Conservation (phyloP, 2,888 invertebrate species). For the Nephrotoma guestfalica region DNA sequence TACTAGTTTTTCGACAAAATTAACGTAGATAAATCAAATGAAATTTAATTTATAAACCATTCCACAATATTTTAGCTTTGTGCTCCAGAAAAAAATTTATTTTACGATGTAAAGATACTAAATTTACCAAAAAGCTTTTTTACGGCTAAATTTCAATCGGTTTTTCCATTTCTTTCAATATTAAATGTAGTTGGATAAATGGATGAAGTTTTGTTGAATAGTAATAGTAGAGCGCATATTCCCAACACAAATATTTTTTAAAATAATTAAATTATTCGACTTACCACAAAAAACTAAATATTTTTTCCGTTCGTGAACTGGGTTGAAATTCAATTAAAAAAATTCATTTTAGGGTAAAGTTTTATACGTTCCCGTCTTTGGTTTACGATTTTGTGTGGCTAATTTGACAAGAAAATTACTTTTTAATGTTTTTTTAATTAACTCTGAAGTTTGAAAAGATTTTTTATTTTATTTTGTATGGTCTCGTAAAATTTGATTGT, state of each 20-base stretch:
- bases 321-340: background rate
- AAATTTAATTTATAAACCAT: too few relatives aligned
- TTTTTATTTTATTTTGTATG: background rate
- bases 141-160: background rate
- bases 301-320: background rate
- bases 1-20: too few relatives aligned
- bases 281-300: background rate
- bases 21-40: too few relatives aligned
- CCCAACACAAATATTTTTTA: background rate
- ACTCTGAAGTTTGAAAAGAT: background rate
- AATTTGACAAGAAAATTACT: background rate
- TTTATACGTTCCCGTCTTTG: too few relatives aligned
- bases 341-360: background rate
- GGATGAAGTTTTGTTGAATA: background rate
- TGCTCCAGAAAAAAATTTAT: background rate
- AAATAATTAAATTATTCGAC: background rate
- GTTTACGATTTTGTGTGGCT: background rate
- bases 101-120: background rate
- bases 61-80: too few relatives aligned
- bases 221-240: background rate
- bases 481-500: background rate
- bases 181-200: background rate
- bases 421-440: background rate
- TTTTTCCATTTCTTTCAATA: background rate
- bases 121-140: background rate